Evolutionary conservation across 1,140 invertebrate genomes (phyloP), one percentile per base, ranked within the genome.

Genomic region (Popillia japonica): DNA sequence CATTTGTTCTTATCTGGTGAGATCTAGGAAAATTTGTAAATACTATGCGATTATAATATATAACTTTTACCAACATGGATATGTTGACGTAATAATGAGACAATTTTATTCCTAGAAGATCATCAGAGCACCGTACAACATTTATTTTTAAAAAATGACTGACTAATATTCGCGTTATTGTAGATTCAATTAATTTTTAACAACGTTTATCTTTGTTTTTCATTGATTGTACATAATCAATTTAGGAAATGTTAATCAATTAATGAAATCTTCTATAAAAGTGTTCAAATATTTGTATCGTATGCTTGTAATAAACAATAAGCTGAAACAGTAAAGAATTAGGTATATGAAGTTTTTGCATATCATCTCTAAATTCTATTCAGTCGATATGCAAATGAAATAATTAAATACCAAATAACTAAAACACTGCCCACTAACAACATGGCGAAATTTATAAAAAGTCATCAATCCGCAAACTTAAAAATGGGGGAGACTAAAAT

Each of bases 191-290:
- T 14, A 64, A 7, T 68, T 27, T 23, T 68, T 68, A 64, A 27
- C 27, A 27, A 68, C 17, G 11, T 68, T 68, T 23, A 68, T 22
- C 11, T 22, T 68, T 68, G 7, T 1, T 23, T 68, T 68, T 68
- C 22, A 8, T 68, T 68, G 20, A 68, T 17, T 68, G 61, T 68
- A 68, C 61, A 68, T 68, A 68, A 68, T 68, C 61, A 68, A 68
- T 68, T 27, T 34, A 68, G 61, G 22, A 55, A 68, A 10, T 14
- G 61, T 68, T 34, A 27, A 22, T 23, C 22, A 68, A 68, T 23
- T 23, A 68, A 68, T 55, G 17, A 68, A 68, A 68, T 68, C 61
- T 68, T 68, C 61, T 23, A 68, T 68, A 68, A 68, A 34, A 34
- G 61, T 68, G 61, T 68, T 68, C 61, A 68, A 68, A 27, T 27